Evolutionary conservation across 2,113 vertebrate species (phyloP).

Genomic region (Galemys pyrenaicus): DNA sequence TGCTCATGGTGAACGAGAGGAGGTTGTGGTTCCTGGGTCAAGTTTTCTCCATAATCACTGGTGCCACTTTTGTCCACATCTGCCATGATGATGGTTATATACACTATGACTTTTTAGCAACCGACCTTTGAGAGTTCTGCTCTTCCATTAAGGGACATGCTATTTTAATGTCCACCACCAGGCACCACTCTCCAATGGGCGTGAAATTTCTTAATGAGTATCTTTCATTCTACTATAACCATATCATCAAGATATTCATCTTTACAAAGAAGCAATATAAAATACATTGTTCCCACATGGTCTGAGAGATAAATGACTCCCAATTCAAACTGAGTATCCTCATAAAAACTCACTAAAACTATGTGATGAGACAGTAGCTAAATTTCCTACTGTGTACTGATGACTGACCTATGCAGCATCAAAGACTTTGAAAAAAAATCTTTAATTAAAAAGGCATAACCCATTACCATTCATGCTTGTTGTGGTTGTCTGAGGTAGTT

Average conservation of each 20-base stretch:
- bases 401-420: background rate
- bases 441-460: background rate
- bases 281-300: background rate
- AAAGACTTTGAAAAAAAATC: conserved; percentile 30
- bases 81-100: conserved; percentile 68
- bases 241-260: conserved; percentile 8
- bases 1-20: conserved; percentile 5
- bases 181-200: background rate
- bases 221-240: background rate
- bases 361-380: conserved; percentile 22
- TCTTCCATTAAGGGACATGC: background rate
- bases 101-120: conserved; percentile 65
- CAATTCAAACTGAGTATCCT: background rate
- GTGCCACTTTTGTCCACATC: conserved; percentile 66
- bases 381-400: background rate
- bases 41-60: conserved; percentile 32
- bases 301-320: conserved; percentile 11
- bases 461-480: conserved; percentile 76
- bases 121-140: background rate
- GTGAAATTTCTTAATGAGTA: background rate
- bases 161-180: background rate
- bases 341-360: conserved; percentile 6
- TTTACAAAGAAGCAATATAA: conserved; percentile 12
- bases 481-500: conserved; percentile 59
- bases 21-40: conserved; percentile 27